Evolutionary conservation across 2,888 invertebrate genomes (phyloP), one percentile per base, ranked within the genome.

Genomic region (Bimastos eiseni): DNA sequence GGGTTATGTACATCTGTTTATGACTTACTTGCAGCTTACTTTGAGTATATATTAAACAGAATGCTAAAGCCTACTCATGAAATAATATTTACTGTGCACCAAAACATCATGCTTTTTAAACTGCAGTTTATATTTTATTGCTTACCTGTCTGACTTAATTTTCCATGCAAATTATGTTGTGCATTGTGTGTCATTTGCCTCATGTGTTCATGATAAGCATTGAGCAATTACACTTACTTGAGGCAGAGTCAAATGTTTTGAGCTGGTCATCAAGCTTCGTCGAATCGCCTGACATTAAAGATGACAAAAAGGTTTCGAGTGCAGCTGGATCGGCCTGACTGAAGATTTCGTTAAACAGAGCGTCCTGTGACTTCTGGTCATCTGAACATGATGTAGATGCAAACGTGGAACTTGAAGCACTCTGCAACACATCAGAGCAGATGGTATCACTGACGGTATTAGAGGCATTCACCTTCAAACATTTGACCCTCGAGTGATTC

Each of bases 251-350:
- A 86, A 86, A 86, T 19, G 4, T 86, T 36, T 19, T 36, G n/a
- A 86, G 24, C 34, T 86, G 86, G 34, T 86, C 36, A 21, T 86
- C 86, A 86, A 86, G 86, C 86, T 86, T 86, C 17, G 86, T 36
- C 19, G 86, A 6, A 86, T 89, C 49, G n/a, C 89, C 89, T 17
- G 89, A 89, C 89, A 89, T 89, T 30, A 49, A 41, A 36, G 89
- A 44, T 37, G 41, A 49, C 33, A 49, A n/a, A 19, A 89, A 38
- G n/a, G 33, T 41, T 34, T 89, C 89, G 36, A 89, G 13, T 19
- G 89, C 1, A 6, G 30, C 33, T 21, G 89, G n/a, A 89, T 89
- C 44, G 89, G 89, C 5, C 41, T 41, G 44, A 33, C 49, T 89
- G 33, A 89, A 89, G 21, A 89, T 41, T 24, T 89, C 38, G 34